Conservation (phyloP, 1,140 invertebrate genomes). For the Rhyzopertha dominica region DNA sequence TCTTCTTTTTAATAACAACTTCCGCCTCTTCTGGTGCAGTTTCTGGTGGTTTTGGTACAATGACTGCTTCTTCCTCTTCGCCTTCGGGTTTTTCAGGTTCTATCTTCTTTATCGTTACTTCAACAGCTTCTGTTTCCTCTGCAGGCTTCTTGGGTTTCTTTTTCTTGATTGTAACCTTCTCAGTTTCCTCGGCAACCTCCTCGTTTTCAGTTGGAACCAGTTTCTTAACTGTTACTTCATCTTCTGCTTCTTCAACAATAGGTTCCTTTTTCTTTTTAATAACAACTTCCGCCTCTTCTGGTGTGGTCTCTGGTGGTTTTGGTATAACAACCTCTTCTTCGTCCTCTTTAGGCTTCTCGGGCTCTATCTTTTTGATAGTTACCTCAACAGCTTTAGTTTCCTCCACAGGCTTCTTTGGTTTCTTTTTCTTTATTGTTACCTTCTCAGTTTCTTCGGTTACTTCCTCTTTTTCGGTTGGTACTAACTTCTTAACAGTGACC, state of each 20-base stretch:
- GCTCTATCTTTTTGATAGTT: constrained; percentile 38
- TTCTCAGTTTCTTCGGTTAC: constrained; percentile 20
- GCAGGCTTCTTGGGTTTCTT: constrained; percentile 46
- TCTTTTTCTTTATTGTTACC: constrained; percentile 23
- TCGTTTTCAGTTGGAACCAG: constrained; percentile 36
- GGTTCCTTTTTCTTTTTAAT: constrained; percentile 36
- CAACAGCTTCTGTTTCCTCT: constrained; percentile 40
- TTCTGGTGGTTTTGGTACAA: constrained; percentile 38
- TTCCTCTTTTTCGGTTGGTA: constrained; percentile 16
- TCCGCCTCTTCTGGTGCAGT: constrained; percentile 47
- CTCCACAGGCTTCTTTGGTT: constrained; percentile 16
- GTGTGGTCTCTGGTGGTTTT: too few relatives aligned
- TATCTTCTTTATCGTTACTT: constrained; percentile 23
- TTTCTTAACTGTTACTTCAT: constrained; percentile 26
- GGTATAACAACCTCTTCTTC: constrained; percentile 51
- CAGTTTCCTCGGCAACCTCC: constrained; percentile 27
- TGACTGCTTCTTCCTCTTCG: constrained; percentile 34
- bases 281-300: too few relatives aligned
- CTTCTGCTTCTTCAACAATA: constrained; percentile 15
- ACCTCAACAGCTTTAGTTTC: constrained; percentile 20
- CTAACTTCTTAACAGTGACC: constrained; percentile 32
- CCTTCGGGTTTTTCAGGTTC: constrained; percentile 25
- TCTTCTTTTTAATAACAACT: constrained; percentile 25
- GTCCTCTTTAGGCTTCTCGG: constrained; percentile 27
- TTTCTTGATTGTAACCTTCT: constrained; percentile 27